A percentile compares a stretch with the other conserved stretches of the same genome.
These are phyloP conservation scores for Aleiodes leptofemur DNA, from an alignment of 2,888 invertebrate species.

Conservation along the genomic window DNA sequence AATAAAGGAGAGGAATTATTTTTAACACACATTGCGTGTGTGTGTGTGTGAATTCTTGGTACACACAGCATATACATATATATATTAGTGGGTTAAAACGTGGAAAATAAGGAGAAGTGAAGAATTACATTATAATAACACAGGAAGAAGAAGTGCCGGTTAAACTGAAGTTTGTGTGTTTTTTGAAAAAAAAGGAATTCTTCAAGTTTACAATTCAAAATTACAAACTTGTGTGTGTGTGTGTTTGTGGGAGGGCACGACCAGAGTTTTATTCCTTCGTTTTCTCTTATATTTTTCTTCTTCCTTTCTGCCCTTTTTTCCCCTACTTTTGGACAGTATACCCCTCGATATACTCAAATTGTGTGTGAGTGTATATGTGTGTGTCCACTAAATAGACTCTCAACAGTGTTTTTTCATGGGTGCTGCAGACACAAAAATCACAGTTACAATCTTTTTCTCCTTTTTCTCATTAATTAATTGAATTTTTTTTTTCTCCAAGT, in stretches of 20 bases:
- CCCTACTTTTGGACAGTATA: constrained; percentile 6
- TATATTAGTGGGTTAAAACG: neutral
- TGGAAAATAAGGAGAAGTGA: neutral
- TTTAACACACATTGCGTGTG: constrained; percentile 2
- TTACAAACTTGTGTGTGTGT: constrained; percentile 36
- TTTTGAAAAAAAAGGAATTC: constrained; percentile 20
- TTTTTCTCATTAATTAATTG: too few relatives aligned
- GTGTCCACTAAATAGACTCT: neutral
- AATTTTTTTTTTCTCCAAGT: neutral
- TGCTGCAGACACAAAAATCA: too few relatives aligned
- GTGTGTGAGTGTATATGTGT: too few relatives aligned
- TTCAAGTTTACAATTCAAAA: neutral
- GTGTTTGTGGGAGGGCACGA: constrained; percentile 35
- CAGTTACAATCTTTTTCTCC: too few relatives aligned
- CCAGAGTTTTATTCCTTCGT: constrained; percentile 22
- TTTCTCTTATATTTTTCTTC: constrained; percentile 29
- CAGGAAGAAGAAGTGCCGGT: constrained; percentile 27
- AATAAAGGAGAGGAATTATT: neutral
- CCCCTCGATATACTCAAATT: neutral
- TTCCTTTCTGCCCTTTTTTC: neutral
- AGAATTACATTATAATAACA: constrained; percentile 26
- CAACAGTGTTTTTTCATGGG: neutral
- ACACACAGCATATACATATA: constrained; percentile 24
- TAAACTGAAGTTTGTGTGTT: constrained; percentile 21
- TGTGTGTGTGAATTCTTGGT: constrained; percentile 33